Base-by-base conservation (phyloP, 1,140 invertebrate genomes). In the Lutraria rhynchaena region DNA sequence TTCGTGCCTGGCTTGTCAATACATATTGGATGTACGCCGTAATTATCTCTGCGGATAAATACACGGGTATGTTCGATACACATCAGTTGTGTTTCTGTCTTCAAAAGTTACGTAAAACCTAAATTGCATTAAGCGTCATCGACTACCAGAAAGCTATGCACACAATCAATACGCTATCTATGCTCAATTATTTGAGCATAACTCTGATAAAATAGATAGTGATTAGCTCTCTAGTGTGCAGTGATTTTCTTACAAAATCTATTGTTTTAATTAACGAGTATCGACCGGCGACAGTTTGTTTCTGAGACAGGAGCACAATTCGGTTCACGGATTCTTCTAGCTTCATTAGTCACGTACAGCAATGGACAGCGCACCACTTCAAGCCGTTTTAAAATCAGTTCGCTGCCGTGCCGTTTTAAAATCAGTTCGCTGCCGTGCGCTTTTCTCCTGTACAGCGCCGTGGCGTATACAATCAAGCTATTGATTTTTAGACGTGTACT, bases 401-500 rank as follows among this genome's bases (percentile, higher is more conserved):
- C 31, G 46, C 27, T 24, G 60, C 41, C 41, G 53, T 27, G 49
- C 17, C 27, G 49, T 63, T 60, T 46, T 22, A 76, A 58, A 76
- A 63, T 35, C 58, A 63, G 27, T 22, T 29, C 31, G 46, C 27
- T 24, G 60, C 41, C 41, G 53, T 27, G 49, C 17, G 41, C n/a
- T 24, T 24, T 41, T 75, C 37, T 75, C 57, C 24, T 49, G 57
- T 35, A 76, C 63, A 41, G 37, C 37, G 37, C 5, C 37, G 37
- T 41, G 5, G 37, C 5, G 37, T 46, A 35, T 60, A 51, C 65
- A 22, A 35, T 73, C 19, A 55, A 73, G 57, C 55, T n/a, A n/a
- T n/a, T n/a, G 70, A 73, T 73, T 73, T 71, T 73, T 41, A 46
- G 29, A 44, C 33, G 53, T 41, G 37, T 73, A 73, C n/a, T 73